A percentile compares a stretch with the other conserved stretches of the same genome.
These are phyloP conservation scores for Theocolax elegans DNA, from an alignment of 1,140 invertebrate genomes.

Conservation along the genomic window DNA sequence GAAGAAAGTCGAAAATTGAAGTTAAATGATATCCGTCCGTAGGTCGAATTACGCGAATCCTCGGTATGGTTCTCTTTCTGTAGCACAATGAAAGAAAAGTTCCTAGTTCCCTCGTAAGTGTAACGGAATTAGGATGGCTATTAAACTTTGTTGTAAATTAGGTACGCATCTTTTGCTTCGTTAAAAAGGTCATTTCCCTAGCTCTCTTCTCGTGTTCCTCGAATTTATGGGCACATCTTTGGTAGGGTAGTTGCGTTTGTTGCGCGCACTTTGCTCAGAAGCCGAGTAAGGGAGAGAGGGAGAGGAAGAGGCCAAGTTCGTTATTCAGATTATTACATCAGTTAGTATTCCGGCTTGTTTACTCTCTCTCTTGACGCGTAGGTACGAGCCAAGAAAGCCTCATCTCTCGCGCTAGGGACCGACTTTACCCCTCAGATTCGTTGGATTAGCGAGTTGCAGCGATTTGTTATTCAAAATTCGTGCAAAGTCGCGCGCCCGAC, in stretches of 20 bases:
- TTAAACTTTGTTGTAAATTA: constrained; percentile 38
- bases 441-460: constrained; percentile 49
- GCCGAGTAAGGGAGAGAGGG: constrained; percentile 2
- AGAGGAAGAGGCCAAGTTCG: constrained; percentile 23
- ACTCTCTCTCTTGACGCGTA: neutral
- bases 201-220: neutral
- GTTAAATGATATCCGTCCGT: constrained; percentile 27
- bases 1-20: constrained; percentile 26
- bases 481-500: constrained; percentile 46
- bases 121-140: constrained; percentile 31
- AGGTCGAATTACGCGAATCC: neutral
- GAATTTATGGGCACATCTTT: constrained; percentile 21
- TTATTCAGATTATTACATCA: constrained; percentile 42
- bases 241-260: constrained; percentile 15
- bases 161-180: constrained; percentile 33
- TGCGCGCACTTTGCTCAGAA: constrained; percentile 4
- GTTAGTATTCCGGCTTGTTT: constrained; percentile 41
- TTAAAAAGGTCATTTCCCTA: constrained; percentile 29
- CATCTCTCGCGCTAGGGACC: neutral
- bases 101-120: neutral
- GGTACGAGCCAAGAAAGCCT: constrained; percentile 8
- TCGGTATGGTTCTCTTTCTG: neutral
- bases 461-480: constrained; percentile 59
- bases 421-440: constrained; percentile 15
- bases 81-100: neutral